These are phyloP conservation scores for Channallabes apus DNA, from an alignment of 2,797 vertebrate species.

Conservation along the genomic window DNA sequence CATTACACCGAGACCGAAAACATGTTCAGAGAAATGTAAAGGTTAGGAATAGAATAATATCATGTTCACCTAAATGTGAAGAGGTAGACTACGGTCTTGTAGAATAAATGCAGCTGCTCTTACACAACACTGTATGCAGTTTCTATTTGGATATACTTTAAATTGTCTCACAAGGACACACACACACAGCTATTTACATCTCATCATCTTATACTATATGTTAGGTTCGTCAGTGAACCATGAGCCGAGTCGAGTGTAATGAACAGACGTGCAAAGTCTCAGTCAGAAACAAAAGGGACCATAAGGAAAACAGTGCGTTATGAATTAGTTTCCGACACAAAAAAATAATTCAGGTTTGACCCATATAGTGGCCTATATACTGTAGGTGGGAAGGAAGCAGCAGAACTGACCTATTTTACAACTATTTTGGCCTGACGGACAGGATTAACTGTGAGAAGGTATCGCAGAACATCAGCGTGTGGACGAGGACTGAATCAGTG, in stretches of 20 bases:
- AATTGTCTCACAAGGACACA: background rate
- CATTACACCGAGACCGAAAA: background rate
- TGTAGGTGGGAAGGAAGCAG: background rate
- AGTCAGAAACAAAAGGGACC: background rate
- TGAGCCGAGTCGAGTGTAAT: background rate
- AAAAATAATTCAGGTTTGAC: background rate
- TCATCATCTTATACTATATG: background rate
- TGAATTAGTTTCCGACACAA: background rate
- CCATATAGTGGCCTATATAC: slow-evolving; percentile 24
- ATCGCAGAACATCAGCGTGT: background rate
- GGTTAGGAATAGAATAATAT: background rate
- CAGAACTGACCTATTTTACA: slow-evolving; percentile 9
- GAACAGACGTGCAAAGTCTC: background rate
- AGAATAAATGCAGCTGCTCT: background rate
- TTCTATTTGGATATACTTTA: background rate
- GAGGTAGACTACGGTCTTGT: too few species aligned
- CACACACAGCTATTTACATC: background rate
- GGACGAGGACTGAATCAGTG: background rate
- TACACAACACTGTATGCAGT: background rate
- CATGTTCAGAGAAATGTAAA: background rate
- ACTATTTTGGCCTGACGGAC: background rate
- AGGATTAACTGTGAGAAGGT: too few species aligned
- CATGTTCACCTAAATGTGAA: too few species aligned
- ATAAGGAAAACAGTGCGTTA: background rate
- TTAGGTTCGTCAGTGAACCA: background rate